A percentile compares a stretch with the other conserved stretches of the same genome.
Conservation (phyloP, 2,888 invertebrate species). For the Incurvaria masculella region DNA sequence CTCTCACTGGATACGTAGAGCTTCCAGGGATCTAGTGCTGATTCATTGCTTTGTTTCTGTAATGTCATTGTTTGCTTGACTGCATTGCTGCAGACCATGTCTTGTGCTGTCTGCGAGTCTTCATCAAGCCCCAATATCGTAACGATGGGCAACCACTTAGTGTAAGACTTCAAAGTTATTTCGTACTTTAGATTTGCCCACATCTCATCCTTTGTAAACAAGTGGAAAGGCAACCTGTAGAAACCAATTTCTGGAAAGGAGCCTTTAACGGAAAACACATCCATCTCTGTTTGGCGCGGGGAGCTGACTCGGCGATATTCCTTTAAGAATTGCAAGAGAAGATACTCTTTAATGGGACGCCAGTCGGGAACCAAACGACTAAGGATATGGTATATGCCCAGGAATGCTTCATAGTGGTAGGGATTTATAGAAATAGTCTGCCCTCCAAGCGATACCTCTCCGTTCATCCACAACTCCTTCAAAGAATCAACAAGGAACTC, state of each 20-base stretch:
- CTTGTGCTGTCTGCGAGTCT: constrained; percentile 43
- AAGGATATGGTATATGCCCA: constrained; percentile 40
- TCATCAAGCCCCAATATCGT: constrained; percentile 38
- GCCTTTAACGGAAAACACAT: constrained; percentile 47
- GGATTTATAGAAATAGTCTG: constrained; percentile 43
- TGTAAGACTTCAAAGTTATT: constrained; percentile 49
- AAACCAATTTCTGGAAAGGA: constrained; percentile 51
- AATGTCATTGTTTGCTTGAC: constrained; percentile 52
- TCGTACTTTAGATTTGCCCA: constrained; percentile 52
- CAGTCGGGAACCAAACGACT: constrained; percentile 28
- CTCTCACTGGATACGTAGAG: neutral
- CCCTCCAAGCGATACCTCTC: constrained; percentile 45
- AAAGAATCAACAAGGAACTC: constrained; percentile 38
- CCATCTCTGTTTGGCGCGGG: constrained; percentile 50
- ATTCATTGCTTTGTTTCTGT: constrained; percentile 29
- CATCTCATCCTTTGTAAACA: constrained; percentile 48
- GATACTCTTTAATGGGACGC: constrained; percentile 37
- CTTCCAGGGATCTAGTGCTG: neutral
- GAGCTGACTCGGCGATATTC: constrained; percentile 38
- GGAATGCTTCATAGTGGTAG: constrained; percentile 47
- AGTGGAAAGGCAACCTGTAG: constrained; percentile 46
- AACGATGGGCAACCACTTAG: constrained; percentile 44
- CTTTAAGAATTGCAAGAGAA: constrained; percentile 42
- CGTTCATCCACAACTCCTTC: constrained; percentile 47
- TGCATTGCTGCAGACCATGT: constrained; percentile 53